Evolutionary conservation across 2,113 vertebrate species (phyloP), one percentile per base, ranked within the genome.

Genomic region (Setophaga kirtlandii): DNA sequence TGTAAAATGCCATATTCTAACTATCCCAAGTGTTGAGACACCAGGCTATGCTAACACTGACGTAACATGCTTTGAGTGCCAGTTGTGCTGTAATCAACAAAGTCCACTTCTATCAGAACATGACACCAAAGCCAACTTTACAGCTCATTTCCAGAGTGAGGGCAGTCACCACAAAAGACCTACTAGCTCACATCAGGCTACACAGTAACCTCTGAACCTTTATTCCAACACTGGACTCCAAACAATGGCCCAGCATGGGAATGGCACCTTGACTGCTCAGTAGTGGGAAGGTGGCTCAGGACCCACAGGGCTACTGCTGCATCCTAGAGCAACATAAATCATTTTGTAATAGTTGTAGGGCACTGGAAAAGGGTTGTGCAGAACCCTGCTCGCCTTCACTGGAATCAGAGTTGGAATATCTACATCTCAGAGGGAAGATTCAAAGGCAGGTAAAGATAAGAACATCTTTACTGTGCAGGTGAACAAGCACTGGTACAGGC

Each of bases 401-500:
- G 47, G 11, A 73, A 68, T 16, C 53, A 49, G 31, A 80, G 50
- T 14, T 65, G 42, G 30, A 82, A 53, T 15, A 77, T 3, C 31
- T 52, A 30, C 35, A 33, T 31, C 31, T 50, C 42, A 17, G 21
- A 25, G 46, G 23, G 46, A 88, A 65, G 21, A 55, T 27, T 87
- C 35, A 86, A 74, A 67, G 16, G 33, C 55, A 70, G 30, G 30
- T 62, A 1, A 76, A 62, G 39, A 2, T 60, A 53, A 82, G 33
- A 35, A 27, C 9, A 6, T 12, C 46, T 75, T 53, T 10, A 68
- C 20, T 41, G 16, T n/a, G 28, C 0, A 1, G 15, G n/a, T n/a
- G 28, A 62, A 1, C 0, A 0, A 15, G 17, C n/a, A 15, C 9
- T 27, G 47, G 47, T 41, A 31, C 5, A 47, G 20, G 11, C 1